Evolutionary conservation across 1,140 invertebrate genomes (phyloP).

Genomic region (Doryteuthis pealeii): DNA sequence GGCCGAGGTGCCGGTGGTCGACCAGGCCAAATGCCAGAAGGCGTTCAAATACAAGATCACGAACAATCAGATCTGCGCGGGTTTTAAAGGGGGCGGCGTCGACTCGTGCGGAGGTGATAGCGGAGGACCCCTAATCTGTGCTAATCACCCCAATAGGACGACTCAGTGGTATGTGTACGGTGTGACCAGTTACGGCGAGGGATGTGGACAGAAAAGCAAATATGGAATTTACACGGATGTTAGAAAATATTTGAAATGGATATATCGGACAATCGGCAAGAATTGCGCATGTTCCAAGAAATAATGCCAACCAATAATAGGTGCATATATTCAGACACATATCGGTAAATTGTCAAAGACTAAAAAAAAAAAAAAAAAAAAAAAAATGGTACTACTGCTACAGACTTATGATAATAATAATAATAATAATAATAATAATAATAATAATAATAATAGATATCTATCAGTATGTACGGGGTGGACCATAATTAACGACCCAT

Average conservation of each 20-base stretch:
- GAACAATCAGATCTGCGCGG: constrained; percentile 72
- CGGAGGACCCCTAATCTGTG: constrained; percentile 71
- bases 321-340: background rate
- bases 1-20: constrained; percentile 90
- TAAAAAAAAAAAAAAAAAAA: background rate
- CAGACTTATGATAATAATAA: background rate
- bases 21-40: constrained; percentile 68
- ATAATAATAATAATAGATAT: background rate
- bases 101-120: constrained; percentile 70
- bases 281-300: constrained; percentile 16
- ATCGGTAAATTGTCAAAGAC: background rate
- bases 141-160: constrained; percentile 60
- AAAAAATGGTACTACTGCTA: background rate
- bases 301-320: background rate
- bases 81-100: constrained; percentile 62
- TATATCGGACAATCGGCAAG: constrained; percentile 63
- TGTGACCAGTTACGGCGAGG: constrained; percentile 92
- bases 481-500: background rate
- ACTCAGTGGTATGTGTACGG: constrained; percentile 77
- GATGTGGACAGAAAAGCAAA: constrained; percentile 86
- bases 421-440: background rate
- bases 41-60: constrained; percentile 69
- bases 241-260: constrained; percentile 84
- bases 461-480: background rate
- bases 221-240: constrained; percentile 90